phyloP scores from a whole-genome alignment of 1,140 invertebrate species.

The Magallana angulata region DNA sequence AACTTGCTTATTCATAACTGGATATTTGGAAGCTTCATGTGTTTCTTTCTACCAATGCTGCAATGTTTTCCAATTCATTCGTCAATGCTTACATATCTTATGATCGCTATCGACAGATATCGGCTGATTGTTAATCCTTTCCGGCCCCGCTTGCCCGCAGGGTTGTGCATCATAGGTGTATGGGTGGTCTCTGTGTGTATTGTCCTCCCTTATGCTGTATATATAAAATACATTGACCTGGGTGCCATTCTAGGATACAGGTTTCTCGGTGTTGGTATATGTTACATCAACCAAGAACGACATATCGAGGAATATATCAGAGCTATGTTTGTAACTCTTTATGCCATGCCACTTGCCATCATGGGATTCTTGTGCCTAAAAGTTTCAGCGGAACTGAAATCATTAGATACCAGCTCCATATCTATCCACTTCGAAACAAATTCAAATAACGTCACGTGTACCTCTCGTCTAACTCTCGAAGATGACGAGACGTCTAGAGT shows the following conservation, averaged over 20 bases:
- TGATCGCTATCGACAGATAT: conserved; percentile 86
- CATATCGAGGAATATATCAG: conserved; percentile 79
- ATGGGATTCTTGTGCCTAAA: conserved; percentile 84
- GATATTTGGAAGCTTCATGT: conserved; percentile 88
- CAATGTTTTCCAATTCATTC: conserved; percentile 87
- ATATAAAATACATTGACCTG: conserved; percentile 86
- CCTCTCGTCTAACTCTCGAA: conserved; percentile 17
- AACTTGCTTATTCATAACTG: conserved; percentile 87
- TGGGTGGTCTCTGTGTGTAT: conserved; percentile 87
- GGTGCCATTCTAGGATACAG: conserved; percentile 80
- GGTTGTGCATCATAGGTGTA: conserved; percentile 85
- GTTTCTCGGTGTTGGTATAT: conserved; percentile 77
- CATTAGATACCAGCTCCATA: conserved; percentile 80
- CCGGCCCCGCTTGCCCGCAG: conserved; percentile 83
- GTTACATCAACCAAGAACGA: conserved; percentile 75
- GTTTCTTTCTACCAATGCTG: conserved; percentile 87
- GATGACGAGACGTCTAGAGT: conserved; percentile 33
- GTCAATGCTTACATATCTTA: conserved; percentile 85
- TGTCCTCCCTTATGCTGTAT: conserved; percentile 87
- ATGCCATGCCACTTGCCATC: conserved; percentile 84
- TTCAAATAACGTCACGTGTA: conserved; percentile 53
- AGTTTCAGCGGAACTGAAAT: conserved; percentile 84
- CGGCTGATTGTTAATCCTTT: conserved; percentile 84
- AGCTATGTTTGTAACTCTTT: conserved; percentile 81
- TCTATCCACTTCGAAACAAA: conserved; percentile 71